phyloP scores from a whole-genome alignment of 2,888 invertebrate genomes.

The Brassicogethes aeneus region DNA sequence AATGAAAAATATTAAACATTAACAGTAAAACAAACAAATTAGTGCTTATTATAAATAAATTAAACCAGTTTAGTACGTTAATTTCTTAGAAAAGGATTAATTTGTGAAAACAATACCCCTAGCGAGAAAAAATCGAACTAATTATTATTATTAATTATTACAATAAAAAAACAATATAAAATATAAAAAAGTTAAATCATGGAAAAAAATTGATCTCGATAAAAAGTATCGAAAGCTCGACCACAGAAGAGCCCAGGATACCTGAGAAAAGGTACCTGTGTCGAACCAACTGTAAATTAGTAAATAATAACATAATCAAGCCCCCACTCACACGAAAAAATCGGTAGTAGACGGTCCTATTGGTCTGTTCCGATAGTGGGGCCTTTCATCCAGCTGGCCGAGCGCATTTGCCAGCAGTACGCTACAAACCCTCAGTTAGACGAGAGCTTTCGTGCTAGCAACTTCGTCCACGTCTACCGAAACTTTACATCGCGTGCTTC shows the following conservation, averaged over 20 bases:
- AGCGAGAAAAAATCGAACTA: too few relatives aligned
- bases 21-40: too few relatives aligned
- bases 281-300: slow-evolving; percentile 38
- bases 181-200: too few relatives aligned
- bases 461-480: background rate
- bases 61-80: too few relatives aligned
- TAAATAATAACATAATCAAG: slow-evolving; percentile 43
- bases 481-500: background rate
- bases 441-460: slow-evolving; percentile 3
- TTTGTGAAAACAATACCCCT: too few relatives aligned
- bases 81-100: too few relatives aligned
- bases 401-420: slow-evolving; percentile 1
- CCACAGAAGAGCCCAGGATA: slow-evolving; percentile 10
- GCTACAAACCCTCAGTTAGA: slow-evolving; percentile 8
- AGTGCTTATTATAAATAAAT: too few relatives aligned
- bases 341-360: slow-evolving; percentile 20
- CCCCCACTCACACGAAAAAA: slow-evolving; percentile 18
- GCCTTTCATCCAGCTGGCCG: slow-evolving; percentile 21
- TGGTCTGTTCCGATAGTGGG: slow-evolving; percentile 28
- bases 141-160: too few relatives aligned
- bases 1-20: too few relatives aligned
- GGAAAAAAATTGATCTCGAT: too few relatives aligned
- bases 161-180: too few relatives aligned
- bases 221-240: too few relatives aligned
- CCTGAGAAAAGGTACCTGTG: slow-evolving; percentile 26